Base-by-base conservation (phyloP, 2,113 vertebrate genomes). In the Pycnonotus jocosus region DNA sequence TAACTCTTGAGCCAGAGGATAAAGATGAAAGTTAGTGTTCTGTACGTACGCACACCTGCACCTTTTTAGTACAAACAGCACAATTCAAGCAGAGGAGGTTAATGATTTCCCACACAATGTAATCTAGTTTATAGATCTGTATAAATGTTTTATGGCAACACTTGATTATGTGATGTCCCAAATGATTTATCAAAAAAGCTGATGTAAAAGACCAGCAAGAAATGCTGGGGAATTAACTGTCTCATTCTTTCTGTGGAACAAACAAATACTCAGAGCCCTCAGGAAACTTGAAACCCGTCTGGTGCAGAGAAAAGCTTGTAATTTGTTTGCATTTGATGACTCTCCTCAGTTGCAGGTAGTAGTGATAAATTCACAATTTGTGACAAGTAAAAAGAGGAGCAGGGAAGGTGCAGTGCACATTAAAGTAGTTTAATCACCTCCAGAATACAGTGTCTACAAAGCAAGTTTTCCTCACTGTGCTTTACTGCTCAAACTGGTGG, bases 171-270 rank as follows among this genome's bases (percentile, higher is more conserved):
- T 58, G 38, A 38, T 11, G 71, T 98, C 98, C 97, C 97, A 88
- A 93, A 96, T 96, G 97, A 97, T 97, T 98, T 97, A 96, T 97
- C 97, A 97, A 96, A 95, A 90, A 92, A 96, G 95, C 91, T 98
- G 97, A 98, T 97, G 96, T 97, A 97, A 97, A 98, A 96, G 93
- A 93, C 80, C 87, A 74, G 94, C 80, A 97, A 98, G 96, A 98
- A 94, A 77, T 50, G 20, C 94, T 51, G 60, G 65, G 70, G 95
- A 96, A 94, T 93, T 96, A 96, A 96, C 83, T 70, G 44, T 70
- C 93, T 70, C 38, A 66, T 93, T 91, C 87, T 92, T 95, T 89
- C 92, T 91, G 86, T 69, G 83, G 84, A 96, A 95, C 62, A 94
- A 89, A 87, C 79, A 95, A 96, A 93, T 81, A 94, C 65, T 50